Percentiles rank a stretch among this genome's conserved stretches.
Evolutionary conservation across 2,888 invertebrate species (phyloP).

Genomic region (Cryptocheilus praepositus): DNA sequence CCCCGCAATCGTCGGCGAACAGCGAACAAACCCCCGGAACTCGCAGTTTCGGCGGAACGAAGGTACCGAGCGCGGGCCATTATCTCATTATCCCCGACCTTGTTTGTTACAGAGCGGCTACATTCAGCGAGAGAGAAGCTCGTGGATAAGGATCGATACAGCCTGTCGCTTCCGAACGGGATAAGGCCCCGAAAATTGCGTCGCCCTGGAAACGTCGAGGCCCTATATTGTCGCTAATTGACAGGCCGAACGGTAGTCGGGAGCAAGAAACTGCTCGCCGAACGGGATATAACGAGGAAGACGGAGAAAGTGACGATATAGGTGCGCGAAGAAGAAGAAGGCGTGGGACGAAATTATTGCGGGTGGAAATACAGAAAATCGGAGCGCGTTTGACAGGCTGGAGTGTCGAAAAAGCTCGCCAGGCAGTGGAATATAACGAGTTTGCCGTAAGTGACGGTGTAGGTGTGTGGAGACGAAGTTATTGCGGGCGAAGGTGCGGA

Average conservation of each 20-base stretch:
- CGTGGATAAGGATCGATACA: too few relatives aligned
- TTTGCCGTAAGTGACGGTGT: constrained; percentile 20
- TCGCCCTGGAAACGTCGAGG: constrained; percentile 43
- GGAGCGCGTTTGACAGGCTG: constrained; percentile 62
- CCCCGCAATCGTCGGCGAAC: background rate
- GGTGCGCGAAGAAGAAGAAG: constrained; percentile 7
- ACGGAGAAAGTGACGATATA: constrained; percentile 29
- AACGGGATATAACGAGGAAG: background rate
- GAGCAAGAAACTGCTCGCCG: background rate
- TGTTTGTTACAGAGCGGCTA: constrained; percentile 44
- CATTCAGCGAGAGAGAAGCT: too few relatives aligned
- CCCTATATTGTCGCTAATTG: constrained; percentile 66
- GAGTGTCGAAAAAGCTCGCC: constrained; percentile 12
- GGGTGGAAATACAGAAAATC: background rate
- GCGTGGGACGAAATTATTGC: background rate
- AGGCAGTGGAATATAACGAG: background rate
- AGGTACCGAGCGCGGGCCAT: background rate
- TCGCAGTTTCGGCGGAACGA: background rate
- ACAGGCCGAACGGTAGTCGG: constrained; percentile 48
- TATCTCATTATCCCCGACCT: constrained; percentile 17
- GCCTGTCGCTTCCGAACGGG: constrained; percentile 26
- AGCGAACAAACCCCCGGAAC: background rate
- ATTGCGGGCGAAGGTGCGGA: too few relatives aligned
- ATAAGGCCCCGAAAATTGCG: constrained; percentile 50
- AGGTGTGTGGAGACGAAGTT: constrained; percentile 3